A percentile compares a stretch with the other conserved stretches of the same genome.
phyloP scores from a whole-genome alignment of 2,113 vertebrate genomes.

The Chinchilla lanigera region DNA sequence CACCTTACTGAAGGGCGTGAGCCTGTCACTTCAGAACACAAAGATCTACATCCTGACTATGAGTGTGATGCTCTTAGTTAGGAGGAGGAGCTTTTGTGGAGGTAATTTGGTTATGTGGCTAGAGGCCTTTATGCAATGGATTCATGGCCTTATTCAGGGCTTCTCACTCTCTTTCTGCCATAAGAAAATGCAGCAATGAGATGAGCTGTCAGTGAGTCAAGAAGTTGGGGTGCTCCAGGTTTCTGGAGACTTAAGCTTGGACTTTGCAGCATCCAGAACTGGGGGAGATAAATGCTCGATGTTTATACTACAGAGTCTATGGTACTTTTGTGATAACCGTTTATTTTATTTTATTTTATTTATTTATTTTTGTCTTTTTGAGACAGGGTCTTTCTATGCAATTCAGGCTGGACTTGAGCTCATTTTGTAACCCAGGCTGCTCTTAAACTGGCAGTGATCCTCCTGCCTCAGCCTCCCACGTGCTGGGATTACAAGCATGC shows the following conservation, averaged over 20 bases:
- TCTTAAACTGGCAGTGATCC: no score
- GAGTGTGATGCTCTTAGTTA: not conserved
- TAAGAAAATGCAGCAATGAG: not conserved
- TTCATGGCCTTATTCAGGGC: not conserved
- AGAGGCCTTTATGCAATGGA: not conserved
- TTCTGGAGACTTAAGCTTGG: not conserved
- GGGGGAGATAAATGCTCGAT: not conserved
- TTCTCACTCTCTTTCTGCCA: not conserved
- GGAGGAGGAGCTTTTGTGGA: not conserved
- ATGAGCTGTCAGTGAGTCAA: not conserved
- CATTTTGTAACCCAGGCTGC: no score
- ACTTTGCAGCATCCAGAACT: not conserved
- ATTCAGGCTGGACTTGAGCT: no score
- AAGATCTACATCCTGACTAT: not conserved
- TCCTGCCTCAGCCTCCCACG: no score
- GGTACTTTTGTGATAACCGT: not conserved
- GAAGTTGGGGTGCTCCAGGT: not conserved
- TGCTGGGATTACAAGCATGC: no score
- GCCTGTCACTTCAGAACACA: not conserved
- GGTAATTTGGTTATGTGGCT: not conserved
- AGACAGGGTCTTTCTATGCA: no score
- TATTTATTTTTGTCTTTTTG: no score
- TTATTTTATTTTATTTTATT: no score
- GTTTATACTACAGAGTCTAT: not conserved
- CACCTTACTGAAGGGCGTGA: not conserved